These are phyloP conservation scores for Macrostomum lignano DNA, from an alignment of 1,140 invertebrate genomes.

Conservation along the genomic window DNA sequence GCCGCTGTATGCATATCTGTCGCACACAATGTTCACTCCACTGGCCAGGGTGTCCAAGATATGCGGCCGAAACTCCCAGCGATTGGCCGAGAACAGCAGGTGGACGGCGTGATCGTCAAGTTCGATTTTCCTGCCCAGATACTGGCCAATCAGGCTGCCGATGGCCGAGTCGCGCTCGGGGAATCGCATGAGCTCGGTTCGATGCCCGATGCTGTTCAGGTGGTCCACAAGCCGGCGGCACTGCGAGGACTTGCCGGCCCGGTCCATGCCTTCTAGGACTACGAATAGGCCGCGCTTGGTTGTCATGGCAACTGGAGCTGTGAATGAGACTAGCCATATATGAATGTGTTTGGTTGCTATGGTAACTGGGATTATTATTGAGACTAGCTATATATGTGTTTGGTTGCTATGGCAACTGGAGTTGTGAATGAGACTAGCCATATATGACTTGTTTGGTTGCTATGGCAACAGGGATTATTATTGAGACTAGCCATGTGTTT, in stretches of 20 bases:
- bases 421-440: too few relatives aligned
- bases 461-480: too few relatives aligned
- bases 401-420: too few relatives aligned
- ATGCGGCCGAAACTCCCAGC: slow-evolving; percentile 42
- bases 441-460: too few relatives aligned
- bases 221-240: background rate
- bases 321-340: too few relatives aligned
- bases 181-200: background rate
- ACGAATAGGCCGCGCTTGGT: too few relatives aligned
- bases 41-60: slow-evolving; percentile 30
- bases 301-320: too few relatives aligned
- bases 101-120: slow-evolving; percentile 54
- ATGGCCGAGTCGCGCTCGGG: slow-evolving; percentile 42
- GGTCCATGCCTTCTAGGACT: background rate
- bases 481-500: too few relatives aligned
- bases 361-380: too few relatives aligned
- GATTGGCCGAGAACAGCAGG: slow-evolving; percentile 63
- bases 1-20: slow-evolving; percentile 63
- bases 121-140: slow-evolving; percentile 38
- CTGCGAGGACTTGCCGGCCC: slow-evolving; percentile 35
- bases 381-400: too few relatives aligned
- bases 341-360: too few relatives aligned
- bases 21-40: slow-evolving; percentile 51
- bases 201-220: background rate
- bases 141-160: slow-evolving; percentile 49